Evolutionary conservation across 2,113 vertebrate genomes (phyloP), one percentile per base, ranked within the genome.

Genomic region (Rhodinocichla rosea): DNA sequence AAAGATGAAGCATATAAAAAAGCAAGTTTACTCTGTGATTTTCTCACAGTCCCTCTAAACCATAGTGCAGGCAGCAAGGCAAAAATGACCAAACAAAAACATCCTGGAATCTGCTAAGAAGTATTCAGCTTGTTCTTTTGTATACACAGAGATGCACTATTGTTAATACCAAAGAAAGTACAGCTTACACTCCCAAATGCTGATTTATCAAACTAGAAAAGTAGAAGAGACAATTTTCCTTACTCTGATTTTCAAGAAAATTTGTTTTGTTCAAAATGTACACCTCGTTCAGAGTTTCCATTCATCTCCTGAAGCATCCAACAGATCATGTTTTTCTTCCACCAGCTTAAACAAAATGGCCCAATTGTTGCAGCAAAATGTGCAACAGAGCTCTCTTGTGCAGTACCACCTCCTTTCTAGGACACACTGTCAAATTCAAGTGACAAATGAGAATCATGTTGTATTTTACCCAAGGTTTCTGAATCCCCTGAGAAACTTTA

Each of bases 51-150:
- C 30, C 17, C 52, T n/a, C 40, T 44, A 21, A 87, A 64, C 39
- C 28, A 13, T 7, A 14, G 32, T 37, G 20, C 37, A 77, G 6
- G 21, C 26, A 86, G 14, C n/a, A 57, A 87, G 75, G 65, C 16
- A 68, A 64, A 88, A 83, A 57, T 42, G 13, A 78, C 44, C 10
- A 49, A 59, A 37, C 6, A 71, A 67, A 65, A 60, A 0, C 33
- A 32, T 10, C 32, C 8, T 19, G 32, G 37, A 83, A 76, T 28
- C 24, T 83, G 7, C n/a, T 50, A 32, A 57, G 49, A 78, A 83
- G 74, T 42, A 37, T 2, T 30, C 3, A 5, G 8, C 17, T 63
- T 0, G 0, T 76, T 50, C 27, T 39, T 59, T 10, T 4, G 5
- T 7, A 44, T 5, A 24, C 26, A 62, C 33, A 27, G 0, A 6